phyloP scores from a whole-genome alignment of 2,888 invertebrate genomes.

The Temnothorax ravouxi region DNA sequence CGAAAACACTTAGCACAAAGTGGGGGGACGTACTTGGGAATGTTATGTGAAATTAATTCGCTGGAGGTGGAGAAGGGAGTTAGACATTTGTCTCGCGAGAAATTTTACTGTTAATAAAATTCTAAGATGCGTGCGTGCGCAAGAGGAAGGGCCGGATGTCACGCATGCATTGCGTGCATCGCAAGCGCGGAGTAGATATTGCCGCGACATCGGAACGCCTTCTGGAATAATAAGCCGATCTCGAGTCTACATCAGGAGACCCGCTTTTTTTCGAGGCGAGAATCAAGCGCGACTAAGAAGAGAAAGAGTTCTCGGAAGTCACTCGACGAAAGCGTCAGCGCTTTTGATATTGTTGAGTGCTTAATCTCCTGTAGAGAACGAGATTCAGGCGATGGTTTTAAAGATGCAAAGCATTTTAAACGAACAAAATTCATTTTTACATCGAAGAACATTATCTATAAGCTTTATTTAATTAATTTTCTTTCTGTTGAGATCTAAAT shows the following conservation, averaged over 20 bases:
- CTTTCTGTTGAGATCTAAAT: background rate
- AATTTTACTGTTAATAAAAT: constrained; percentile 61
- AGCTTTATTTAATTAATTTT: background rate
- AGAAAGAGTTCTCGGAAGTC: constrained; percentile 10
- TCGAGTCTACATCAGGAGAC: constrained; percentile 33
- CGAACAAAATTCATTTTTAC: background rate
- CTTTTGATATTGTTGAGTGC: constrained; percentile 16
- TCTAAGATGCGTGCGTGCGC: constrained; percentile 56
- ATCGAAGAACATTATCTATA: background rate
- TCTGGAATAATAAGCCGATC: constrained; percentile 77
- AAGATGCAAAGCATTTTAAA: background rate
- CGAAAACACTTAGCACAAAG: background rate
- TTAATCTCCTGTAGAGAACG: background rate
- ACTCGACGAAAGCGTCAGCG: background rate
- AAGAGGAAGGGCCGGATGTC: constrained; percentile 82
- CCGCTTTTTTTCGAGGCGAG: constrained; percentile 45
- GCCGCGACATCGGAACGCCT: constrained; percentile 70
- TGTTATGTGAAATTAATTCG: constrained; percentile 35
- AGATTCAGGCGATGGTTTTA: background rate
- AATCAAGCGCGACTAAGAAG: constrained; percentile 34
- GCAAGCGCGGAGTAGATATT: constrained; percentile 70
- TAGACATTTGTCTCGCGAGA: constrained; percentile 7
- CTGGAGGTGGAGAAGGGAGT: background rate
- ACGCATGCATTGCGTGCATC: constrained; percentile 81
- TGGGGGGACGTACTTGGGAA: background rate